Conservation (phyloP, 2,113 vertebrate species). For the Mesitornis unicolor region DNA sequence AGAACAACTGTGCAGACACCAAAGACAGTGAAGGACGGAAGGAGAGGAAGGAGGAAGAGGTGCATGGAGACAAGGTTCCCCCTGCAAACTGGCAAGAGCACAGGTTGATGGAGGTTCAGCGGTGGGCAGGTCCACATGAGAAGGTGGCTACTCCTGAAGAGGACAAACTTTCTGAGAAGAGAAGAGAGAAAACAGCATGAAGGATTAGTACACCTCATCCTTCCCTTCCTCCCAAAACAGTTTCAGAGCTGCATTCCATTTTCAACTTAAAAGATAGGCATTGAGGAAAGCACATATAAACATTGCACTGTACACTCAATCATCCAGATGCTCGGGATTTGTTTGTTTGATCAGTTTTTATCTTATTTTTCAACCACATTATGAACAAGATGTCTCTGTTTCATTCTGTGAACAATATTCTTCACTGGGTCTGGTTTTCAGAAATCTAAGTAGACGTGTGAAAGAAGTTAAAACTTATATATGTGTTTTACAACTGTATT, state of each 20-base stretch:
- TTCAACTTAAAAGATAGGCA: not conserved
- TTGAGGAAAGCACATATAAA: not conserved
- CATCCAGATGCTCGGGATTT: not conserved
- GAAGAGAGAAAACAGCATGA: not conserved
- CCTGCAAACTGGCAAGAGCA: too few species aligned
- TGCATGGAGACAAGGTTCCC: too few species aligned
- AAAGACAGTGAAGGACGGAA: too few species aligned
- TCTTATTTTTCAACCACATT: not conserved
- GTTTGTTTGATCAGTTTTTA: not conserved
- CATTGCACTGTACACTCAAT: not conserved
- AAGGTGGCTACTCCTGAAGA: too few species aligned
- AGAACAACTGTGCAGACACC: too few species aligned
- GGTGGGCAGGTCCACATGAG: too few species aligned
- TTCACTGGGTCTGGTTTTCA: not conserved
- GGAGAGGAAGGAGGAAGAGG: too few species aligned
- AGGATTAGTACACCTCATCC: not conserved
- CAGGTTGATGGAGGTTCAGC: too few species aligned
- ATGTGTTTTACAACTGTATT: not conserved
- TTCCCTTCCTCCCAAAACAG: not conserved
- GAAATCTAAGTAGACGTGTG: not conserved
- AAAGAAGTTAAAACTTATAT: not conserved
- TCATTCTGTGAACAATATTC: not conserved
- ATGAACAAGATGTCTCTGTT: not conserved
- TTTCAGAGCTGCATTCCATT: not conserved
- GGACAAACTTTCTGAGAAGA: not conserved